Evolutionary conservation across 2,797 vertebrate species (phyloP), one percentile per base, ranked within the genome.

Genomic region (Australoheros facetus): DNA sequence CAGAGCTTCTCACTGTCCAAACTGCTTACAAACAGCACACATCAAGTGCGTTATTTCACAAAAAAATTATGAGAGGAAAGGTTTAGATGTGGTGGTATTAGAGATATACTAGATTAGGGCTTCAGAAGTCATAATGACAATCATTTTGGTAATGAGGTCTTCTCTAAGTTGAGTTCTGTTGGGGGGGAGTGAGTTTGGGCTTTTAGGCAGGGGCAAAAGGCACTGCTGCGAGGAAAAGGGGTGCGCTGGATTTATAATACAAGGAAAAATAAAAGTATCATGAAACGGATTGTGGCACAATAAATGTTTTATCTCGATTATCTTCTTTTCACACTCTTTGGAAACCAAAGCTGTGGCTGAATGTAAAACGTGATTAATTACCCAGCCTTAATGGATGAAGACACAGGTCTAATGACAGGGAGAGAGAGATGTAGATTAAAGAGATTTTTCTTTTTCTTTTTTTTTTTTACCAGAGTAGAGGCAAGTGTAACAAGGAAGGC

Each of bases 21-120:
- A 81, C 58, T 84, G 83, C 87, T 84, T 64, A 85, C 66, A 84
- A 81, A 83, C 71, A 86, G 78, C 78, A 66, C 78, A 59, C 72
- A 81, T 79, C 73, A 66, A 71, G 17, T 51, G 9, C 7, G 32
- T 62, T 1, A 55, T 55, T 71, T 78, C 28, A 26, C 30, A 16
- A 59, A 13, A 77, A 78, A 60, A 34, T 48, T 30, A 64, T 75
- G 9, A 77, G 32, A 45, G n/a, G 2, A 42, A 54, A 23, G 73
- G 48, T 45, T 30, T 58, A 51, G 60, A 39, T 56, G 78, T 69
- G 37, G 75, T 72, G 73, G 32, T 57, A 62, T 69, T 72, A 34
- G 51, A 84, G 60, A 78, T 79, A 56, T 28, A 59, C 39, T 28
- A 66, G 39, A 48, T 5, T 10, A 16, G 26, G 23, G 23, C 21